Evolutionary conservation across 2,113 vertebrate genomes (phyloP).

Genomic region (Struthidea cinerea): DNA sequence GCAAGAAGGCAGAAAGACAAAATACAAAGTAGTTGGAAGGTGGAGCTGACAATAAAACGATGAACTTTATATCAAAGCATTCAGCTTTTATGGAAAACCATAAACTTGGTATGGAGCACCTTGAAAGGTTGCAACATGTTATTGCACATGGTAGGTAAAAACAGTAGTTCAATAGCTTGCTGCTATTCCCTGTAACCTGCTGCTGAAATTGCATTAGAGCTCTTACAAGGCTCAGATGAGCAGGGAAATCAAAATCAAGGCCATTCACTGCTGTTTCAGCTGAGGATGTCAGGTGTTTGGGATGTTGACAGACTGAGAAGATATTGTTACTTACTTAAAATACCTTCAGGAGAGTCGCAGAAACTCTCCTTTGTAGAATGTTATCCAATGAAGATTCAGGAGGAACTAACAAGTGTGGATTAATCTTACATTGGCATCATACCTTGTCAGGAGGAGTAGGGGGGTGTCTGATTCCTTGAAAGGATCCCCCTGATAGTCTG

Average conservation of each 20-base stretch:
- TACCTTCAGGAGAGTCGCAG: background rate
- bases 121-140: rapidly evolving
- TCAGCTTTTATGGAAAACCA: background rate
- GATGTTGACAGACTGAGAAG: background rate
- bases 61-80: background rate
- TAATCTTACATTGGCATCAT: background rate
- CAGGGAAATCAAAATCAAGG: background rate
- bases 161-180: background rate
- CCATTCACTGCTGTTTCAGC: background rate
- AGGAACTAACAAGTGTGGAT: background rate
- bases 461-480: background rate
- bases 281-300: background rate
- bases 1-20: background rate
- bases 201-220: background rate
- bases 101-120: rapidly evolving
- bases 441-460: background rate
- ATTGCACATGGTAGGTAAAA: background rate
- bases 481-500: background rate
- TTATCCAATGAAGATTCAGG: background rate
- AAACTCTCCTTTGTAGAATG: background rate
- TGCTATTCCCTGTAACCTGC: background rate
- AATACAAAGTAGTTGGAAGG: background rate
- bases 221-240: background rate
- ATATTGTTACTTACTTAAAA: background rate
- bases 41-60: background rate